Conservation (phyloP, 2,797 vertebrate species). For the Lates japonicus region DNA sequence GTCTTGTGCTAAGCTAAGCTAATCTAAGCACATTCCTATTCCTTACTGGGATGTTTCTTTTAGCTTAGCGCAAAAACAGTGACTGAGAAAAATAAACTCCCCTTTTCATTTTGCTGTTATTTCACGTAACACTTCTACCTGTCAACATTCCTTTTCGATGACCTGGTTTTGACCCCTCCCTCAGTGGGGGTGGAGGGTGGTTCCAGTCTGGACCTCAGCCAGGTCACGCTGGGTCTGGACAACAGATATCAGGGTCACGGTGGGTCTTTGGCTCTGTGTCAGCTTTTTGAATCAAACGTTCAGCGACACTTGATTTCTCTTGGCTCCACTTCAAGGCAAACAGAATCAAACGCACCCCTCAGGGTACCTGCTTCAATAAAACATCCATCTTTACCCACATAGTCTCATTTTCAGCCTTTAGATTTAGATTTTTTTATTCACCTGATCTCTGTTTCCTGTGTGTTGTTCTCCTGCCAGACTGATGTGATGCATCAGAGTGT, state of each 20-base stretch:
- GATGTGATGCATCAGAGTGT: constrained; percentile 90
- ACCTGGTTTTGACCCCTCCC: constrained; percentile 37
- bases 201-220: constrained; percentile 36
- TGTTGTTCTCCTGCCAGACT: constrained; percentile 76
- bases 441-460: not conserved
- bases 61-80: not conserved
- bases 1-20: constrained; percentile 4
- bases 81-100: not conserved
- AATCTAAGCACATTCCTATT: not conserved
- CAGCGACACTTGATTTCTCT: constrained; percentile 67
- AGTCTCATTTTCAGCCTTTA: not conserved
- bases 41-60: not conserved
- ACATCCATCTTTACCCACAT: not conserved
- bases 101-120: constrained; percentile 8
- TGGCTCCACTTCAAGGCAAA: constrained; percentile 68
- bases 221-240: constrained; percentile 39
- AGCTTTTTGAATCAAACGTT: constrained; percentile 43
- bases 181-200: constrained; percentile 9
- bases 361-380: not conserved
- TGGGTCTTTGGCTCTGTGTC: constrained; percentile 43
- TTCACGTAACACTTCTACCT: constrained; percentile 50
- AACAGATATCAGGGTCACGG: constrained; percentile 37
- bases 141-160: constrained; percentile 38
- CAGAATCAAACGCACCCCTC: constrained; percentile 39
- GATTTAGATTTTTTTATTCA: not conserved